Percentiles rank a stretch among this genome's conserved stretches.
These are phyloP conservation scores for mouse (Mus musculus) DNA, from an alignment of 2,113 vertebrate genomes.

Conservation along the genomic window DNA sequence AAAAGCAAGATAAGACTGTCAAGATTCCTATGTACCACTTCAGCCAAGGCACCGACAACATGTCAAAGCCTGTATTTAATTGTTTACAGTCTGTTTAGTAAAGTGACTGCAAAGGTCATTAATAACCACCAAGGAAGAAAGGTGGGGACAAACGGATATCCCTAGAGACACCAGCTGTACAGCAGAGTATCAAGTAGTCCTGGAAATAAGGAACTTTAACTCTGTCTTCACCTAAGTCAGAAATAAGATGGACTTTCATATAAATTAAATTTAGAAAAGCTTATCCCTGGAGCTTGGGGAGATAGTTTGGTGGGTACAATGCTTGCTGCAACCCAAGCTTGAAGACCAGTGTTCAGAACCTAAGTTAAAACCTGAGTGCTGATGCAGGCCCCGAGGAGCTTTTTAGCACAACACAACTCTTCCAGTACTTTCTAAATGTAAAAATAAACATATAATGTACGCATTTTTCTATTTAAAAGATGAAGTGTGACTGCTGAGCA, in stretches of 20 bases:
- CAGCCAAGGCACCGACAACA: conserved; percentile 33
- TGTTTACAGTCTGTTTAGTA: conserved; percentile 35
- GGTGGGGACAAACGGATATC: conserved; percentile 17
- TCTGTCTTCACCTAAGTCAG: neutral
- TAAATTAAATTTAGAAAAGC: neutral
- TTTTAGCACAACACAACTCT: neutral
- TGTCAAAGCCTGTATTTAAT: conserved; percentile 49
- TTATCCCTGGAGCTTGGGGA: neutral
- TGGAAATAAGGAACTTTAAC: conserved; percentile 41
- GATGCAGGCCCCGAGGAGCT: neutral
- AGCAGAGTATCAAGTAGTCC: neutral
- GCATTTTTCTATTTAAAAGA: neutral
- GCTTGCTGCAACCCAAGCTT: neutral
- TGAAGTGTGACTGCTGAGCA: neutral
- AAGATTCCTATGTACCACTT: neutral
- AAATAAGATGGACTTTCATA: neutral
- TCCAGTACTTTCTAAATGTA: neutral
- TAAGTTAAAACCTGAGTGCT: neutral
- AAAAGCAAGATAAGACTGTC: neutral
- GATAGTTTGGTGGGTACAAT: no score
- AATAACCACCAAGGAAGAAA: conserved; percentile 50
- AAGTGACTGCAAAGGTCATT: conserved; percentile 42
- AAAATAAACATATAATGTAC: neutral
- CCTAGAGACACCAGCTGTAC: neutral
- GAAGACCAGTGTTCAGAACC: neutral